phyloP scores from a whole-genome alignment of 1,140 invertebrate genomes.

The Brachionus angularis region DNA sequence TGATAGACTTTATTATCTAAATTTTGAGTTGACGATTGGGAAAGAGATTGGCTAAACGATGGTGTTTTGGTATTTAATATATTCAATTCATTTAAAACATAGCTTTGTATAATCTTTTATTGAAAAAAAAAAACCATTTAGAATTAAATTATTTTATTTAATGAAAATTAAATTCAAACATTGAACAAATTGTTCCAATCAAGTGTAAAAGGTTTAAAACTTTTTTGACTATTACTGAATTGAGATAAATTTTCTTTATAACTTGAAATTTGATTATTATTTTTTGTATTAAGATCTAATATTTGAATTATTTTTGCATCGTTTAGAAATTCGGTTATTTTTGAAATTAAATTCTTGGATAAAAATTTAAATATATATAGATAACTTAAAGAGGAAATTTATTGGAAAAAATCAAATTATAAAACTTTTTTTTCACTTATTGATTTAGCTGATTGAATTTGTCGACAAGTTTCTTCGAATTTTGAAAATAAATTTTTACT shows the following conservation, averaged over 20 bases:
- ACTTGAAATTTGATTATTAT: not conserved
- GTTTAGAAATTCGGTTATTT: constrained; percentile 34
- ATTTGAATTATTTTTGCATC: constrained; percentile 37
- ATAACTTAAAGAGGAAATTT: no score
- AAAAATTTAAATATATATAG: no score
- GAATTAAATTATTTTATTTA: not conserved
- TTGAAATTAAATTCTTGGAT: constrained; percentile 10
- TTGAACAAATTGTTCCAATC: constrained; percentile 11
- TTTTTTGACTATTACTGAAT: not conserved
- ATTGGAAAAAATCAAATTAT: no score
- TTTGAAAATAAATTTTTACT: constrained; percentile 17
- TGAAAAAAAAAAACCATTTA: not conserved
- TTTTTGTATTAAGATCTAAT: not conserved
- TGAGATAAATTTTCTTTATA: constrained; percentile 22
- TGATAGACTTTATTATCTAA: constrained; percentile 36
- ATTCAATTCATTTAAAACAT: constrained; percentile 21
- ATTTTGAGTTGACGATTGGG: not conserved
- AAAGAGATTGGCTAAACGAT: not conserved
- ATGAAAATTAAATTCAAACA: not conserved
- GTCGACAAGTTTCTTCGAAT: constrained; percentile 19
- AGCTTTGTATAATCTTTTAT: constrained; percentile 28
- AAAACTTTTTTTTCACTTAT: constrained; percentile 27
- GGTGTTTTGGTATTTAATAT: constrained; percentile 2
- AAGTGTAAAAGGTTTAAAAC: not conserved
- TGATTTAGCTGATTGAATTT: not conserved